phyloP scores from a whole-genome alignment of 2,797 vertebrate genomes.

The Gymnothorax javanicus region DNA sequence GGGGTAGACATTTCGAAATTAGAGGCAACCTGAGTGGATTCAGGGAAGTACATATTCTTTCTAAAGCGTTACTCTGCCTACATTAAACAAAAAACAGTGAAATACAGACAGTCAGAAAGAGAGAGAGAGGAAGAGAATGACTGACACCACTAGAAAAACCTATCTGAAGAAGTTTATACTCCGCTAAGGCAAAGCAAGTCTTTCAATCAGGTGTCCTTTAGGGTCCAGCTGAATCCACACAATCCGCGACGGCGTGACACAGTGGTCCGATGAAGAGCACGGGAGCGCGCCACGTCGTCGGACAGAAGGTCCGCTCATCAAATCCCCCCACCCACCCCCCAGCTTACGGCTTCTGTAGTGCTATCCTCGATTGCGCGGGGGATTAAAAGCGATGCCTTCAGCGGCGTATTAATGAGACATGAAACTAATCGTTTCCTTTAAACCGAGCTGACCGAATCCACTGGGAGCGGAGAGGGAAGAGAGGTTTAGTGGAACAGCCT shows the following conservation, averaged over 20 bases:
- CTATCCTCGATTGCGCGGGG: slow-evolving; percentile 55
- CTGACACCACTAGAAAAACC: slow-evolving; percentile 43
- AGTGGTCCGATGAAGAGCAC: slow-evolving; percentile 25
- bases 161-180: slow-evolving; percentile 53
- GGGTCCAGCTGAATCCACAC: slow-evolving; percentile 39
- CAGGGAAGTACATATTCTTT: slow-evolving; percentile 34
- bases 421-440: slow-evolving; percentile 48
- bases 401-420: slow-evolving; percentile 53
- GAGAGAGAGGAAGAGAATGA: slow-evolving; percentile 34
- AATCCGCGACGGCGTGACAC: slow-evolving; percentile 16
- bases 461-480: neutral
- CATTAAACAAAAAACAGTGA: slow-evolving; percentile 48
- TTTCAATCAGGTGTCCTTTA: slow-evolving; percentile 50
- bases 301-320: slow-evolving; percentile 56
- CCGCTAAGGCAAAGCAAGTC: slow-evolving; percentile 48
- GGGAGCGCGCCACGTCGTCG: slow-evolving; percentile 44
- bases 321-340: slow-evolving; percentile 50
- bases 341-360: slow-evolving; percentile 53
- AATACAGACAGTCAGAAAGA: slow-evolving; percentile 36
- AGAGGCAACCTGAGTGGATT: slow-evolving; percentile 26
- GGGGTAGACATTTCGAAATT: neutral
- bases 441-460: slow-evolving; percentile 39
- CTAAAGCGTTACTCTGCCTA: slow-evolving; percentile 39
- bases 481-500: neutral
- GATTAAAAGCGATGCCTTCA: slow-evolving; percentile 59